These are phyloP conservation scores for Miichthys miiuy DNA, from an alignment of 2,797 vertebrate species.

Conservation along the genomic window DNA sequence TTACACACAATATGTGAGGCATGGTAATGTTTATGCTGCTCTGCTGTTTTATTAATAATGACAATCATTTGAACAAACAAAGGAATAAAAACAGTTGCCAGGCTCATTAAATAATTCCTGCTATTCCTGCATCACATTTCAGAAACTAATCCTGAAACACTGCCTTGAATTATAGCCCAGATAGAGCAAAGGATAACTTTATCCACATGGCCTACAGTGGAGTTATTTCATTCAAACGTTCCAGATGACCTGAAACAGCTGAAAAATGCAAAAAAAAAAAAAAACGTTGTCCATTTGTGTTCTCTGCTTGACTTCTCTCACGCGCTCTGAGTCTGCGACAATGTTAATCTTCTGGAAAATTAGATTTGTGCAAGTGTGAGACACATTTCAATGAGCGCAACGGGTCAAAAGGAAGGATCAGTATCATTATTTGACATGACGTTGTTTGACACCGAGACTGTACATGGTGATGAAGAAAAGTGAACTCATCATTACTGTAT, in stretches of 20 bases:
- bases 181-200: conserved; percentile 6
- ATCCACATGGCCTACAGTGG: conserved; percentile 5
- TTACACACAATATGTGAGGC: not conserved
- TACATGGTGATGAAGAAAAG: not conserved
- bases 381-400: not conserved
- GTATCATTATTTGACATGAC: not conserved
- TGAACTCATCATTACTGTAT: not conserved
- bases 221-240: conserved; percentile 22
- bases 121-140: too few species aligned
- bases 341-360: conserved; percentile 39
- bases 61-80: not conserved
- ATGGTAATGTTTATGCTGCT: not conserved
- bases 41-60: conserved; percentile 3
- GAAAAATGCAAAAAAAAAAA: conserved; percentile 8
- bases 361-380: not conserved
- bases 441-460: not conserved
- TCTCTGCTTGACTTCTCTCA: conserved; percentile 20
- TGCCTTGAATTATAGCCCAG: not conserved
- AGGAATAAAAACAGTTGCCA: not conserved
- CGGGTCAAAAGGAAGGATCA: conserved; percentile 1
- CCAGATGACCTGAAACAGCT: conserved; percentile 25
- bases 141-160: not conserved
- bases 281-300: conserved; percentile 3
- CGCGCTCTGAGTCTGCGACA: not conserved
- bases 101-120: not conserved